These are phyloP conservation scores for Forpus xanthops DNA, from an alignment of 2,797 vertebrate species.

Conservation along the genomic window DNA sequence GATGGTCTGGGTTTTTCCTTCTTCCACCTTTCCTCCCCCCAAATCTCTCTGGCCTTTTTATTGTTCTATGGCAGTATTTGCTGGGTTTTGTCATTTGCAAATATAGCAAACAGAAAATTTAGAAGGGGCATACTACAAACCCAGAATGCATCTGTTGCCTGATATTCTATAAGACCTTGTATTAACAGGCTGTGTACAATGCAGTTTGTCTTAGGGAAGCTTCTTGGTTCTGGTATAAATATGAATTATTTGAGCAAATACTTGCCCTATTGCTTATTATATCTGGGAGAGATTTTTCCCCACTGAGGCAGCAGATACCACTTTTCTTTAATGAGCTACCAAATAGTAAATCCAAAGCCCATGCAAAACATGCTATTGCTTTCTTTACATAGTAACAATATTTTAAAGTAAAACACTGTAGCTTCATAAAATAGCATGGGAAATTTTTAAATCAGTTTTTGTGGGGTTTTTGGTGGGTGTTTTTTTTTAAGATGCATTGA, in stretches of 20 bases:
- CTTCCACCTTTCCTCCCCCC: neutral
- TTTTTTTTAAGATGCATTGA: neutral
- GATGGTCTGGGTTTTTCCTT: neutral
- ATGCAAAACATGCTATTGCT: neutral
- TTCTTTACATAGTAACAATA: neutral
- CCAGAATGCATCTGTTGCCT: neutral
- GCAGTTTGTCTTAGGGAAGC: accelerated
- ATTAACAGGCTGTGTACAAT: neutral
- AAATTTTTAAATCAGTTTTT: neutral
- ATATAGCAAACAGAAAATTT: neutral
- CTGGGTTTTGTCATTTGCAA: neutral
- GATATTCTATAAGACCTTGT: neutral
- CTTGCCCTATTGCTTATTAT: neutral
- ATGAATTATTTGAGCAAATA: neutral
- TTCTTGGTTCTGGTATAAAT: neutral
- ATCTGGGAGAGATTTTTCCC: neutral
- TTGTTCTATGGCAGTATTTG: neutral
- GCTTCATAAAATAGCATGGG: neutral
- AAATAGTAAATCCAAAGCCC: neutral
- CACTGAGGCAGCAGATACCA: neutral
- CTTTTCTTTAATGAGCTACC: neutral
- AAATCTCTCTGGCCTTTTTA: neutral
- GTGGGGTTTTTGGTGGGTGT: neutral
- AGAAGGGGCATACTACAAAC: neutral
- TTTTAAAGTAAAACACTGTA: neutral